phyloP scores from a whole-genome alignment of 2,888 invertebrate species.

The Acronicta psi region DNA sequence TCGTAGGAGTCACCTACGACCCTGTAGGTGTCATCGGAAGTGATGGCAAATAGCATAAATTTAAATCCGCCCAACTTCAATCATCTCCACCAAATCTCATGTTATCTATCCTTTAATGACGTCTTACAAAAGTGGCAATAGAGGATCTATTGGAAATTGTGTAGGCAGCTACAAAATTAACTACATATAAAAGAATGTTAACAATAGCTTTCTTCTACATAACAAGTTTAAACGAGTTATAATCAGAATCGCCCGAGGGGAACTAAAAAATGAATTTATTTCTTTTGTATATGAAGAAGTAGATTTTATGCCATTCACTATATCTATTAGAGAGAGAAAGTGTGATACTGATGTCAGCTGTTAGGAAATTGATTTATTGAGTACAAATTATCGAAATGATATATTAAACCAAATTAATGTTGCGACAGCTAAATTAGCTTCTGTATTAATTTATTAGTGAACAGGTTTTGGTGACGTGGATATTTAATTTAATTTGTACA shows the following conservation, averaged over 20 bases:
- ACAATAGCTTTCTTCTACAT: conserved; percentile 43
- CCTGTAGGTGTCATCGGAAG: conserved; percentile 32
- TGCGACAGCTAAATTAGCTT: conserved; percentile 24
- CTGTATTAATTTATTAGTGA: conserved; percentile 1
- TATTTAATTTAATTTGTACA: not conserved
- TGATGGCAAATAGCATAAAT: conserved; percentile 11
- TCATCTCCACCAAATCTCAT: not conserved
- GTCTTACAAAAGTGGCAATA: conserved; percentile 15
- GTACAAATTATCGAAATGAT: conserved; percentile 29
- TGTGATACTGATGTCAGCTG: conserved; percentile 5
- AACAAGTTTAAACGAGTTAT: conserved; percentile 25
- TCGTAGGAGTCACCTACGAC: conserved; percentile 37
- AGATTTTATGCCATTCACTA: conserved; percentile 14
- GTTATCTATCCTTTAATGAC: conserved; percentile 6
- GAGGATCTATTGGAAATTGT: conserved; percentile 26
- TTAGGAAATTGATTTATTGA: conserved; percentile 3
- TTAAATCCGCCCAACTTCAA: conserved; percentile 7
- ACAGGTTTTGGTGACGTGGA: not conserved
- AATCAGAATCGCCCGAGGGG: conserved; percentile 29
- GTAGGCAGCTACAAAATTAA: conserved; percentile 9
- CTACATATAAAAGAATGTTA: conserved; percentile 18
- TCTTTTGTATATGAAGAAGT: conserved; percentile 2
- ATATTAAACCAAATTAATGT: not conserved
- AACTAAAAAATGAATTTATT: conserved; percentile 27
- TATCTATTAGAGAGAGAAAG: conserved; percentile 30